A percentile compares a stretch with the other conserved stretches of the same genome.
These are phyloP conservation scores for Botrylloides violaceus DNA, from an alignment of 23 tunicate genomes.

Conservation along the genomic window DNA sequence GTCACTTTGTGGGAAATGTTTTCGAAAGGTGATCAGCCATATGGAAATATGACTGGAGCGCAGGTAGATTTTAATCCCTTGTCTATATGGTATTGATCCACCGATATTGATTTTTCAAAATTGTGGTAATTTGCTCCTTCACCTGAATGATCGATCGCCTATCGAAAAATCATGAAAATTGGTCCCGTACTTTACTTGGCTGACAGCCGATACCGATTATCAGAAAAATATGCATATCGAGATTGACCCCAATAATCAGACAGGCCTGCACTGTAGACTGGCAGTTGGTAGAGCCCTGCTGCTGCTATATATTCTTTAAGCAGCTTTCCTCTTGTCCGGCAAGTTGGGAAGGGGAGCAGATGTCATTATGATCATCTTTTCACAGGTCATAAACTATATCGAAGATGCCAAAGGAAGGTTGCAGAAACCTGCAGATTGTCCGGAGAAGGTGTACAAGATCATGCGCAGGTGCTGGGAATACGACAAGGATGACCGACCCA, in stretches of 20 bases:
- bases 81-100: neutral
- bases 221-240: no score
- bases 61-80: constrained; percentile 31
- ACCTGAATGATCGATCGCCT: neutral
- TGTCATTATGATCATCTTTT: neutral
- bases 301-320: no score
- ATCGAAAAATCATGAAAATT: neutral
- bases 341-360: no score
- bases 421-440: constrained; percentile 76
- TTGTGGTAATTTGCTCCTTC: no score
- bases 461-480: constrained; percentile 92
- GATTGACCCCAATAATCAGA: no score
- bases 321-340: no score
- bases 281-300: no score
- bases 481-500: constrained; percentile 71
- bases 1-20: constrained; percentile 98
- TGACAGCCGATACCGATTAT: no score
- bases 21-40: constrained; percentile 96
- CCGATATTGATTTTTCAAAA: no score
- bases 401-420: constrained; percentile 84
- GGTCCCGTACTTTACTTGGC: neutral
- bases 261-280: no score
- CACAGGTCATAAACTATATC: constrained; percentile 80
- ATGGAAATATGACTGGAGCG: constrained; percentile 85
- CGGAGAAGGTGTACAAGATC: constrained; percentile 82